Evolutionary conservation across 2,888 invertebrate genomes (phyloP).

Genomic region (Drosophila picticornis): DNA sequence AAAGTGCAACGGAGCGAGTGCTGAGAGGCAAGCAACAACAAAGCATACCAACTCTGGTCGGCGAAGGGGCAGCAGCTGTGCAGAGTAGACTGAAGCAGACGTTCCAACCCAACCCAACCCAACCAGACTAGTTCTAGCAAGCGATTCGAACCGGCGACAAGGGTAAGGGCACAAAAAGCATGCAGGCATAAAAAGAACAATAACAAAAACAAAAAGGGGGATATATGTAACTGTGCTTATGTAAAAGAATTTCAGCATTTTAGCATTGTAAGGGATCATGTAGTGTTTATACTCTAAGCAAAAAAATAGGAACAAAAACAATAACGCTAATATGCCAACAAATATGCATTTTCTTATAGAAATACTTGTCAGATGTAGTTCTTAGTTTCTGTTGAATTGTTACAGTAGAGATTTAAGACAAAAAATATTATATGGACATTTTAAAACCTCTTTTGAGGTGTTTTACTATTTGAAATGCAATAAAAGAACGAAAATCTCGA

Average conservation of each 20-base stretch:
- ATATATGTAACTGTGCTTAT: conserved; percentile 17
- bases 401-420: neutral
- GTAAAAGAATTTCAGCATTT: conserved; percentile 25
- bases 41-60: conserved; percentile 20
- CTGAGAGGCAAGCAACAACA: conserved; percentile 33
- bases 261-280: conserved; percentile 34
- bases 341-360: conserved; percentile 20
- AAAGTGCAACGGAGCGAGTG: conserved; percentile 76
- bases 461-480: neutral
- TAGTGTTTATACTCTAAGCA: conserved; percentile 25
- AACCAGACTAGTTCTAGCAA: conserved; percentile 3
- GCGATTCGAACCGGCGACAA: conserved; percentile 25
- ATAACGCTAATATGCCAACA: conserved; percentile 33
- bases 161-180: conserved; percentile 40
- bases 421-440: neutral
- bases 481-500: neutral
- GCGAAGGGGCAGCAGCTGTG: neutral
- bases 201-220: conserved; percentile 20
- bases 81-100: conserved; percentile 8
- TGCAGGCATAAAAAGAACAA: conserved; percentile 55
- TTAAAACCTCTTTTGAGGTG: neutral
- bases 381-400: neutral
- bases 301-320: conserved; percentile 8
- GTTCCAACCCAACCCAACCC: conserved; percentile 2
- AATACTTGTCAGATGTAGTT: conserved; percentile 7